Evolutionary conservation across 1,140 invertebrate species (phyloP).

Genomic region (Temnothorax curvispinosus): DNA sequence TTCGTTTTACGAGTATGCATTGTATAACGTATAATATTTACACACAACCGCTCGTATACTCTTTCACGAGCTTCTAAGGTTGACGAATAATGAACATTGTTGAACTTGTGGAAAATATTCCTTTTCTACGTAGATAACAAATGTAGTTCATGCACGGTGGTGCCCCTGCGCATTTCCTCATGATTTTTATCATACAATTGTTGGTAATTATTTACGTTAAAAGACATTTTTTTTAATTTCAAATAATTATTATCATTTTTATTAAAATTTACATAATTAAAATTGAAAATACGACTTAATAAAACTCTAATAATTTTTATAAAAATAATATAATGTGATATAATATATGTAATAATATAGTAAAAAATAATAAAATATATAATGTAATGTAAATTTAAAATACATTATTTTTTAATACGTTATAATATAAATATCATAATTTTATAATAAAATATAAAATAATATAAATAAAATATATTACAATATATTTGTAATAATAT

Average conservation of each 20-base stretch:
- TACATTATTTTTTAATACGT: not conserved
- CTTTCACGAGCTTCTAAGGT: too few relatives aligned
- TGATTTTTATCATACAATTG: not conserved
- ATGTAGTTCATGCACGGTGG: too few relatives aligned
- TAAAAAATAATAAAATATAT: not conserved
- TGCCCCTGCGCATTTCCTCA: too few relatives aligned
- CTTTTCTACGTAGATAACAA: too few relatives aligned
- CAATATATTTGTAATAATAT: not conserved
- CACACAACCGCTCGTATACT: too few relatives aligned
- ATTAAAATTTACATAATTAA: not conserved
- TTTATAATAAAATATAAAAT: not conserved
- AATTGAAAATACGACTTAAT: not conserved
- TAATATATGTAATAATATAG: not conserved
- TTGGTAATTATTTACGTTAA: not conserved
- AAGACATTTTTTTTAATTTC: not conserved
- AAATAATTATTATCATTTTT: not conserved
- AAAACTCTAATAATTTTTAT: not conserved
- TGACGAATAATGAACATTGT: too few relatives aligned
- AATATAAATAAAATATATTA: not conserved
- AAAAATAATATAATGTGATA: too few relatives aligned
- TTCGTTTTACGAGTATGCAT: too few relatives aligned
- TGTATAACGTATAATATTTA: too few relatives aligned
- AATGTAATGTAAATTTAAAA: not conserved
- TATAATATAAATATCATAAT: not conserved
- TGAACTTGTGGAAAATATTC: too few relatives aligned